These are phyloP conservation scores for Melanchra persicariae DNA, from an alignment of 2,888 invertebrate genomes.

Conservation along the genomic window DNA sequence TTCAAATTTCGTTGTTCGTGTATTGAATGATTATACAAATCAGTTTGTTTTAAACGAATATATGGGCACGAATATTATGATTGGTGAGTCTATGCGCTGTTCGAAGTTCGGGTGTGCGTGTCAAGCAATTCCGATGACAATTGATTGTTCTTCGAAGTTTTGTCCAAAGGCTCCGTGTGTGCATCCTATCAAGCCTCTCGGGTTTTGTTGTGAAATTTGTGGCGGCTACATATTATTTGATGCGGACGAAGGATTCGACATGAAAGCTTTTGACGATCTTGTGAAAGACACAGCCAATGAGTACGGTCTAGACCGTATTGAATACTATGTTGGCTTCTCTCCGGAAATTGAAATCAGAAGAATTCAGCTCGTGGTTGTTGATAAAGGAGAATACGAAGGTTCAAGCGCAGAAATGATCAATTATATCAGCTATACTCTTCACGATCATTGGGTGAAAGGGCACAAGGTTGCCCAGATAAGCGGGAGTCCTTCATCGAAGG, in stretches of 20 bases:
- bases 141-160: conserved; percentile 80
- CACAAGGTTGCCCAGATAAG: conserved; percentile 74
- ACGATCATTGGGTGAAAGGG: conserved; percentile 73
- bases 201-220: conserved; percentile 86
- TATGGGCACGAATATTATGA: conserved; percentile 66
- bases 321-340: conserved; percentile 80
- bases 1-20: conserved; percentile 47
- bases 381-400: conserved; percentile 81
- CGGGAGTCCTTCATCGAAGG: conserved; percentile 78
- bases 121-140: conserved; percentile 72
- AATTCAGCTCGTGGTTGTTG: conserved; percentile 83
- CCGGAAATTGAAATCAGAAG: conserved; percentile 61
- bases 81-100: conserved; percentile 63
- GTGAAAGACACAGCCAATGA: conserved; percentile 72
- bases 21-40: conserved; percentile 57
- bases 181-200: conserved; percentile 80
- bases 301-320: conserved; percentile 71
- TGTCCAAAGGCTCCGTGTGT: conserved; percentile 79
- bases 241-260: conserved; percentile 77
- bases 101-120: conserved; percentile 82
- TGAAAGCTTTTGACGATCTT: conserved; percentile 74
- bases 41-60: conserved; percentile 74
- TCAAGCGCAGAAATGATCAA: conserved; percentile 78
- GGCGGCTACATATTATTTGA: conserved; percentile 80
- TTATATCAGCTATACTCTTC: conserved; percentile 73